These are phyloP conservation scores for Ichneumon xanthorius DNA, from an alignment of 2,888 invertebrate species.

Conservation along the genomic window DNA sequence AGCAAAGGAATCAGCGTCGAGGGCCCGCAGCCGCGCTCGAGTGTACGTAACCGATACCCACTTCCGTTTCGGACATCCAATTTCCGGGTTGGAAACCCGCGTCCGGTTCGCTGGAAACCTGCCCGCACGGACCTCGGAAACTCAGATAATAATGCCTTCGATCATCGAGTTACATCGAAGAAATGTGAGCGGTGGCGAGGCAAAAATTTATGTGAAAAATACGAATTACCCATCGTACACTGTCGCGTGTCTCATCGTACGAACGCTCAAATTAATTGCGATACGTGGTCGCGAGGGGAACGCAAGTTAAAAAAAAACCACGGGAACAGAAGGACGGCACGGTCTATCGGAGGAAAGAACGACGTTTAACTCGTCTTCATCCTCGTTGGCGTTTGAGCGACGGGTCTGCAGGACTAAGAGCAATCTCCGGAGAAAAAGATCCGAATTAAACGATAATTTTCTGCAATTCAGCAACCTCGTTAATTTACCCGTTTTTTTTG, in stretches of 20 bases:
- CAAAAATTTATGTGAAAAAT: conserved; percentile 7
- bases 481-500: conserved; percentile 47
- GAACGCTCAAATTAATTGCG: conserved; percentile 18
- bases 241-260: background rate
- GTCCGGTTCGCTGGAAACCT: conserved; percentile 57
- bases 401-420: conserved; percentile 7
- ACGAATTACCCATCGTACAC: background rate
- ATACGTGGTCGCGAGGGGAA: conserved; percentile 5
- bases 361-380: conserved; percentile 27
- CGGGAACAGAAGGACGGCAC: conserved; percentile 1
- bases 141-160: conserved; percentile 55
- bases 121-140: conserved; percentile 51
- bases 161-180: conserved; percentile 28
- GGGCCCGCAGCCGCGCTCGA: conserved; percentile 46
- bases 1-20: conserved; percentile 43
- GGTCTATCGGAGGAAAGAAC: background rate
- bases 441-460: conserved; percentile 63
- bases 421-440: conserved; percentile 31
- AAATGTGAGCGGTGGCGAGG: background rate
- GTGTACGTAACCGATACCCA: conserved; percentile 65
- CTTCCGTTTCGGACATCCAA: conserved; percentile 66
- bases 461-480: conserved; percentile 68
- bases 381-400: conserved; percentile 34
- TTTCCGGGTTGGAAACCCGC: conserved; percentile 60
- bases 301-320: conserved; percentile 1